Evolutionary conservation across 2,113 vertebrate species (phyloP).

Genomic region (Andinoacara biseriatus): DNA sequence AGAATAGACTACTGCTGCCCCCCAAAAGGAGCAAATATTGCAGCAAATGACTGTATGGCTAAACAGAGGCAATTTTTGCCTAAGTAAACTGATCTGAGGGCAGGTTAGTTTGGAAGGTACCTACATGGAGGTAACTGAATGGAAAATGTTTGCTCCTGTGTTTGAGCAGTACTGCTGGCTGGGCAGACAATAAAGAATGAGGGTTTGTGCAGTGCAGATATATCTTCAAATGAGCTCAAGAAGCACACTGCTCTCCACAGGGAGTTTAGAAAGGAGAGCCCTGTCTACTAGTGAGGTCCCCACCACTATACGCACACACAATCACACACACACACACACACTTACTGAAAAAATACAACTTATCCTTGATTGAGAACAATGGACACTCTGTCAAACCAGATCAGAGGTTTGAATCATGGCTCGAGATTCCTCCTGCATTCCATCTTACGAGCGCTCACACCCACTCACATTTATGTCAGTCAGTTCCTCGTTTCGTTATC

Average conservation of each 20-base stretch:
- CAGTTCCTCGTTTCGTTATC: slow-evolving; percentile 57
- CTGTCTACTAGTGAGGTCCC: not conserved
- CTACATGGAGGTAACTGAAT: slow-evolving; percentile 19
- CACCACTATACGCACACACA: not conserved
- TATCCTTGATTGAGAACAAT: slow-evolving; percentile 57
- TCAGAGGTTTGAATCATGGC: slow-evolving; percentile 37
- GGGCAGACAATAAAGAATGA: not conserved
- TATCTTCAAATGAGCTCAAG: slow-evolving; percentile 20
- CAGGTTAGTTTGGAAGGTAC: slow-evolving; percentile 6
- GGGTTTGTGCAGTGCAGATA: slow-evolving; percentile 5
- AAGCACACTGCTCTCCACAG: not conserved
- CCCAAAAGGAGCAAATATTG: slow-evolving; percentile 49
- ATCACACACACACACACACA: slow-evolving; percentile 13
- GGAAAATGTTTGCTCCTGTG: slow-evolving; percentile 1
- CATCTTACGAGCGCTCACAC: not conserved
- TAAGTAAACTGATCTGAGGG: slow-evolving; percentile 40
- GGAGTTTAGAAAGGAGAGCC: not conserved
- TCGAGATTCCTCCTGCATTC: slow-evolving; percentile 6
- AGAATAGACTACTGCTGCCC: slow-evolving; percentile 31
- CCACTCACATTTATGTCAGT: slow-evolving; percentile 15
- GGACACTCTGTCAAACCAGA: slow-evolving; percentile 57
- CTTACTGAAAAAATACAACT: slow-evolving; percentile 13
- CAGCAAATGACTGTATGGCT: slow-evolving; percentile 32
- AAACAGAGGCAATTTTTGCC: not conserved
- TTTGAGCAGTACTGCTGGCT: slow-evolving; percentile 1